These are phyloP conservation scores for Romanogobio albipinnatus DNA, from an alignment of 2,113 vertebrate species.

Conservation along the genomic window DNA sequence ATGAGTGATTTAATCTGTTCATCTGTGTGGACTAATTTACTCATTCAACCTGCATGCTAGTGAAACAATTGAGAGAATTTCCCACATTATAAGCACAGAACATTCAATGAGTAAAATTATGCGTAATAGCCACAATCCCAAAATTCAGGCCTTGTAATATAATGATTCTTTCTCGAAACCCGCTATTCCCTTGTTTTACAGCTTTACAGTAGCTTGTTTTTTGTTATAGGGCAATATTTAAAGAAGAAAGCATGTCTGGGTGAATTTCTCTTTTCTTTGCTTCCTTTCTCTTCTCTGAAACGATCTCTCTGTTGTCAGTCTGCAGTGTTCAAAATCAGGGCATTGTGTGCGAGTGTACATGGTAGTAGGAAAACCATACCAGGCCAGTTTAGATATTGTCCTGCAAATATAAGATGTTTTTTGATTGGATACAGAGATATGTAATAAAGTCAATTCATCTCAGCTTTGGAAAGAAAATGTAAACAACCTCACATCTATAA, in stretches of 20 bases:
- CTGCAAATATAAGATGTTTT: neutral
- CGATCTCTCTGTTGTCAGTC: neutral
- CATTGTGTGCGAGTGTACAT: neutral
- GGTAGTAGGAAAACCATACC: neutral
- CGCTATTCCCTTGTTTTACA: neutral
- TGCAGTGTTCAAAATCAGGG: neutral
- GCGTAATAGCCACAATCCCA: no score
- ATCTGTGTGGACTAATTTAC: no score
- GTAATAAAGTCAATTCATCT: neutral
- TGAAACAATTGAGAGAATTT: no score
- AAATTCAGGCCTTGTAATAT: no score
- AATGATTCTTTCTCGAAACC: neutral
- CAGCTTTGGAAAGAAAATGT: neutral
- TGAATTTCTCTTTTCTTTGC: neutral
- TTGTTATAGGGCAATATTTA: neutral
- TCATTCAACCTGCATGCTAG: no score
- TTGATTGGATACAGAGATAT: neutral
- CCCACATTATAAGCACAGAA: no score
- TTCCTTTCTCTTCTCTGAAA: neutral
- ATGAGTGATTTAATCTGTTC: no score
- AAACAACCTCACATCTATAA: constrained; percentile 24
- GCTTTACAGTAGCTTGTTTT: neutral
- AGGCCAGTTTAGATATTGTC: neutral
- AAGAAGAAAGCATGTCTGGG: neutral
- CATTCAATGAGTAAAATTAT: no score